phyloP scores from a whole-genome alignment of 2,113 vertebrate species.

The Dasyornis broadbenti region DNA sequence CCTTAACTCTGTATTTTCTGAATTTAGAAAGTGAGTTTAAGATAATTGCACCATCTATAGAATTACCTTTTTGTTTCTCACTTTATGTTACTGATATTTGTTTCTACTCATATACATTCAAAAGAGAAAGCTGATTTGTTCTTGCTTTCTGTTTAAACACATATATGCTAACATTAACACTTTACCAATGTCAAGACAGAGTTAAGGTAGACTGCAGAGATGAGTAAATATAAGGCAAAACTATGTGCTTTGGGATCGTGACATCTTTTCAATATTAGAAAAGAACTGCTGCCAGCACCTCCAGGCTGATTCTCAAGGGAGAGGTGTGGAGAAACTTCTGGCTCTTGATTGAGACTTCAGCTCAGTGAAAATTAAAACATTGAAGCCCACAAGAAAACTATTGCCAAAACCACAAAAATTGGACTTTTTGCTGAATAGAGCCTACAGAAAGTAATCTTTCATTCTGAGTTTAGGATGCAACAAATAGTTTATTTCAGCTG shows the following conservation, averaged over 20 bases:
- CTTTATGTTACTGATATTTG: neutral
- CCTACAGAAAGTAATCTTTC: slow-evolving; percentile 20
- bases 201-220: slow-evolving; percentile 13
- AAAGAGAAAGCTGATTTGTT: neutral
- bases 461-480: neutral
- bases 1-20: neutral
- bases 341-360: slow-evolving; percentile 46
- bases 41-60: neutral
- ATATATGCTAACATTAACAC: neutral
- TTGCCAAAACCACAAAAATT: slow-evolving; percentile 48
- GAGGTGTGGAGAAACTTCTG: slow-evolving; percentile 49
- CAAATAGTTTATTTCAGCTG: slow-evolving; percentile 3
- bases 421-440: neutral
- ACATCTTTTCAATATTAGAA: slow-evolving; percentile 32
- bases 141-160: neutral
- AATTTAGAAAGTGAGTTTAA: neutral
- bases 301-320: slow-evolving; percentile 24
- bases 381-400: slow-evolving; percentile 31
- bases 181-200: neutral
- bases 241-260: neutral
- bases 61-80: neutral
- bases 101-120: neutral
- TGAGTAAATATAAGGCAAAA: slow-evolving; percentile 4
- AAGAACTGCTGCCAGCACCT: slow-evolving; percentile 35
- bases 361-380: slow-evolving; percentile 48